These are phyloP conservation scores for Trichoplusia ni DNA, from an alignment of 1,140 invertebrate genomes.

Conservation along the genomic window DNA sequence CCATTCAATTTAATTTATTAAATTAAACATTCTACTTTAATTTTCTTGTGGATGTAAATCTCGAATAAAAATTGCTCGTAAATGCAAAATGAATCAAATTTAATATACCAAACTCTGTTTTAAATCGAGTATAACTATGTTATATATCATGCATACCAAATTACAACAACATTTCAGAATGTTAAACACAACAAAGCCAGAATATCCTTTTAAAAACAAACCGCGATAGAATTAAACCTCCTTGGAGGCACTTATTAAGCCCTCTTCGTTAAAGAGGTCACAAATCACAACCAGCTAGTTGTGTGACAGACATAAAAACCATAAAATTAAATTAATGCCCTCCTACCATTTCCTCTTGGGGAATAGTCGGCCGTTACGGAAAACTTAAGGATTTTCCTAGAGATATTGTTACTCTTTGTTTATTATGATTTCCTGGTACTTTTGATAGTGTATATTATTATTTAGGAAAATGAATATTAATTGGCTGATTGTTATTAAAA, in stretches of 20 bases:
- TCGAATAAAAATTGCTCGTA: too few species aligned
- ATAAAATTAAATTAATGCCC: slow-evolving; percentile 82
- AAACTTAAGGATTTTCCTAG: slow-evolving; percentile 43
- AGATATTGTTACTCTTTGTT: slow-evolving; percentile 16
- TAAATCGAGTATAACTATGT: too few species aligned
- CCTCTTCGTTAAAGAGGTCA: slow-evolving; percentile 60
- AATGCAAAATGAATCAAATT: too few species aligned
- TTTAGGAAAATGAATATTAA: too few species aligned
- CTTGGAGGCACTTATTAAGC: slow-evolving; percentile 52
- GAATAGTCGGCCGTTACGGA: slow-evolving; percentile 59
- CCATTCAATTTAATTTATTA: too few species aligned
- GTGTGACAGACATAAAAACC: slow-evolving; percentile 82
- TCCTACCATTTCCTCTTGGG: slow-evolving; percentile 60
- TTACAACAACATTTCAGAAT: slow-evolving; percentile 3
- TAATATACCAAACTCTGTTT: too few species aligned
- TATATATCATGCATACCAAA: too few species aligned
- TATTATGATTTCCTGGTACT: not conserved
- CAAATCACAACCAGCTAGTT: slow-evolving; percentile 77
- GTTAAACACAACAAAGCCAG: too few species aligned
- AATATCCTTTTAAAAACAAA: slow-evolving; percentile 8
- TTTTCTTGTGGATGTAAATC: too few species aligned
- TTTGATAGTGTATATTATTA: not conserved
- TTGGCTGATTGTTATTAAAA: not conserved
- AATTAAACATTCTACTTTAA: too few species aligned
- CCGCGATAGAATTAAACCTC: slow-evolving; percentile 29